These are phyloP conservation scores for Phortica okadai DNA, from an alignment of 2,888 invertebrate species.

Conservation along the genomic window DNA sequence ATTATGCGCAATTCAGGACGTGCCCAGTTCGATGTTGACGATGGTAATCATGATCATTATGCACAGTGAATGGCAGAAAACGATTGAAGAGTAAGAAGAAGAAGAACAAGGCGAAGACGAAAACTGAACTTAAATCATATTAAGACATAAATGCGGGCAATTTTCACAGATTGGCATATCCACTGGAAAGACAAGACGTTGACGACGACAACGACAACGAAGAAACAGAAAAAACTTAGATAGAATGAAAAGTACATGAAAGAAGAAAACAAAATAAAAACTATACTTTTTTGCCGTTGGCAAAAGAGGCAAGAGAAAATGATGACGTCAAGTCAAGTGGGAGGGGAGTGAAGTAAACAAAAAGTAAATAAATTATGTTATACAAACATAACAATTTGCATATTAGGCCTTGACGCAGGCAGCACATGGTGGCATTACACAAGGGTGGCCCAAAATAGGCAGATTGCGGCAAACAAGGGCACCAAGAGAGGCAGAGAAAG, in stretches of 20 bases:
- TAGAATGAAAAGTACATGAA: slow-evolving; percentile 20
- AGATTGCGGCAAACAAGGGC: too few relatives aligned
- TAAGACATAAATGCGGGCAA: slow-evolving; percentile 57
- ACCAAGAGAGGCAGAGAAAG: background rate
- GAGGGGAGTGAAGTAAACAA: slow-evolving; percentile 21
- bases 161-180: slow-evolving; percentile 15
- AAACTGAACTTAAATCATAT: slow-evolving; percentile 51
- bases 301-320: background rate
- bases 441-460: slow-evolving; percentile 52
- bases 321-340: background rate
- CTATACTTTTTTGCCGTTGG: background rate
- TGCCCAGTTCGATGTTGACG: slow-evolving; percentile 4
- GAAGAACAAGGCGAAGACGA: background rate
- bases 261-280: slow-evolving; percentile 34
- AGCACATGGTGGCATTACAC: slow-evolving; percentile 26
- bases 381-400: slow-evolving; percentile 69
- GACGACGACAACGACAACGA: background rate
- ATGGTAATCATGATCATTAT: slow-evolving; percentile 17
- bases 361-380: slow-evolving; percentile 42
- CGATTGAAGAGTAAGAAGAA: background rate
- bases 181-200: background rate
- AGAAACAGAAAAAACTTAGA: background rate
- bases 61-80: background rate
- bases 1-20: slow-evolving; percentile 51
- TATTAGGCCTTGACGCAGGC: slow-evolving; percentile 58